A percentile compares a stretch with the other conserved stretches of the same genome.
Conservation (phyloP, 2,797 vertebrate species). For the Sebastes iracundus region DNA sequence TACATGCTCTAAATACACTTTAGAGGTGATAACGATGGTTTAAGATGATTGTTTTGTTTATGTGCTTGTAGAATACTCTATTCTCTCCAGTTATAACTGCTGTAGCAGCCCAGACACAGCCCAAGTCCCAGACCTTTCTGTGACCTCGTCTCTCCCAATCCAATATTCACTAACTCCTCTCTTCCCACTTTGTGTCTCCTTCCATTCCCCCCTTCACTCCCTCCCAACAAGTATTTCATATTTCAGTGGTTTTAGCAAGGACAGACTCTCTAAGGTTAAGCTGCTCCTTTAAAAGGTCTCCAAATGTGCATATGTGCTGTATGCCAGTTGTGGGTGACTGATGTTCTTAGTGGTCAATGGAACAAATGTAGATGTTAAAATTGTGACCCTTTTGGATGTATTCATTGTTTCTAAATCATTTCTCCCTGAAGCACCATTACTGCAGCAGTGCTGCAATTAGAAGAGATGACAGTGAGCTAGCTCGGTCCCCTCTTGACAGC, state of each 20-base stretch:
- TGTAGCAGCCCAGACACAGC: constrained; percentile 18
- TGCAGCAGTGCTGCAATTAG: background rate
- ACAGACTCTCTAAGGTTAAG: constrained; percentile 55
- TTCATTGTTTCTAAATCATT: background rate
- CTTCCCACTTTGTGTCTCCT: constrained; percentile 26
- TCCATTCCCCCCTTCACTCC: background rate
- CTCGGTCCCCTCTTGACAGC: background rate
- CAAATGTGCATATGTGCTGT: constrained; percentile 1
- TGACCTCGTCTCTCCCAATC: constrained; percentile 45
- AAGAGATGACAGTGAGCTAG: background rate
- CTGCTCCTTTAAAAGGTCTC: constrained; percentile 35
- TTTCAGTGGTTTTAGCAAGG: constrained; percentile 61
- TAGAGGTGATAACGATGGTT: background rate
- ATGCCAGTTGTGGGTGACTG: background rate
- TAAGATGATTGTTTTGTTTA: background rate
- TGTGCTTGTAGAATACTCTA: background rate
- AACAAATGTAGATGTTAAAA: background rate
- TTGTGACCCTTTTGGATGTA: background rate
- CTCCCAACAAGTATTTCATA: constrained; percentile 51
- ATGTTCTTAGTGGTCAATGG: background rate
- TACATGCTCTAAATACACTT: background rate
- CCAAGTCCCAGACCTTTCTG: constrained; percentile 38
- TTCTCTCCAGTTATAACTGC: background rate
- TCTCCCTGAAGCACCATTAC: background rate
- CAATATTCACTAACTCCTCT: constrained; percentile 44